Base-by-base conservation (phyloP, 2,888 invertebrate species). In the Platypus cylindrus region DNA sequence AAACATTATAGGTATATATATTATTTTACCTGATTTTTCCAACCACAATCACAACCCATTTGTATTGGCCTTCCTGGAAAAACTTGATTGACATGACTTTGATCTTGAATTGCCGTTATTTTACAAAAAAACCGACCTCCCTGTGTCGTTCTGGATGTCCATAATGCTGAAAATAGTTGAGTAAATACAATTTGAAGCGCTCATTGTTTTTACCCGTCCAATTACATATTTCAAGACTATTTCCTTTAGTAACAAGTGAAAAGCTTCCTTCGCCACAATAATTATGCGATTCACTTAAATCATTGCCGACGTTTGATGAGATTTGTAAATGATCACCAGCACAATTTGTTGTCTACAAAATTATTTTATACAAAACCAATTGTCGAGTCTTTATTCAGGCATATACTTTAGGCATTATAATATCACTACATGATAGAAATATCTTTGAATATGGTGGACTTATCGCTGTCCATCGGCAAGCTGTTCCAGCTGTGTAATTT, bases 71-170 rank as follows among this genome's bases (percentile, higher is more conserved):
- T 36, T 15, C 7, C 28, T 17, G 22, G 32, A 31, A 41, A 41
- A 3, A 17, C 13, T 3, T 28, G 5, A 13, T 1, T 27, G 8
- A 28, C 24, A 13, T 26, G 14, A n/a, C 17, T 28, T 12, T 3
- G 15, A 12, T 28, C 36, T 28, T 16, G 44, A 40, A 58, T 47
- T 43, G 56, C 41, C 32, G 49, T 50, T 3, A 65, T 28, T 5
- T 49, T 48, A 45, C 76, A 76, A 0, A 48, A 33, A 46, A 74
- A 73, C 13, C 53, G 51, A 1, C 75, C 75, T 5, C 71, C 70
- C 0, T 37, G 2, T 17, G 62, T 62, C 12, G 26, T 37, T 1
- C 1, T 3, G 0, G 54, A 37, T 0, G 64, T 34, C 8, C 64
- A 51, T 2, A 70, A 47, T 23, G 63, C 70, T 70, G 50, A 41